phyloP scores from a whole-genome alignment of 2,797 vertebrate genomes.

The Poeciliopsis gracilis region DNA sequence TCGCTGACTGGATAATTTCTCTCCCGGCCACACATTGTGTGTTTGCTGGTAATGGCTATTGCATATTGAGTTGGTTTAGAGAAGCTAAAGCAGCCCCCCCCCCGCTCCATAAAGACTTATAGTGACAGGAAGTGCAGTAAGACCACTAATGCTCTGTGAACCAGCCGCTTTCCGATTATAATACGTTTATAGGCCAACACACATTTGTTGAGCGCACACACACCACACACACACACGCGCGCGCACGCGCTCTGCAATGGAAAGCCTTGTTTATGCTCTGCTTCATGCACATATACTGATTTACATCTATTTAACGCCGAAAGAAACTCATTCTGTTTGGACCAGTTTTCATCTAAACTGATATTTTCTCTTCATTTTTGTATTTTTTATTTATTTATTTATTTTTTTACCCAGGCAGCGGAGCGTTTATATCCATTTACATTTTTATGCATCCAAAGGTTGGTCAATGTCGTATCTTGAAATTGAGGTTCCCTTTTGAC shows the following conservation, averaged over 20 bases:
- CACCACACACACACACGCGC: not conserved
- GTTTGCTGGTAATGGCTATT: slow-evolving; percentile 32
- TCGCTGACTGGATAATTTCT: slow-evolving; percentile 63
- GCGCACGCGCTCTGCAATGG: not conserved
- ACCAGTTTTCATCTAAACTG: not conserved
- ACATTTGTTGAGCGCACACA: not conserved
- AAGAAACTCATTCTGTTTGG: slow-evolving; percentile 1
- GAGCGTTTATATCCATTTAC: slow-evolving; percentile 10
- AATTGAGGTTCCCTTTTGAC: not conserved
- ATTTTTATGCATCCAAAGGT: slow-evolving; percentile 1
- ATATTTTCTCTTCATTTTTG: not conserved
- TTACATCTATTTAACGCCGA: slow-evolving; percentile 10
- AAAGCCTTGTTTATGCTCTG: slow-evolving; percentile 3
- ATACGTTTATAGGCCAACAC: slow-evolving; percentile 10
- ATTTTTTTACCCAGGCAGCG: not conserved
- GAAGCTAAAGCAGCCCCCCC: slow-evolving; percentile 45
- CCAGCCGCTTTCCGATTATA: slow-evolving; percentile 31
- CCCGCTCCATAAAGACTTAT: slow-evolving; percentile 52
- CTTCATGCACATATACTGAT: slow-evolving; percentile 2
- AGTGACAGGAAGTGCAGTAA: slow-evolving; percentile 61
- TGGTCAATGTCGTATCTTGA: slow-evolving; percentile 1
- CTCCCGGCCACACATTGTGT: slow-evolving; percentile 9
- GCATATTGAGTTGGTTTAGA: slow-evolving; percentile 65
- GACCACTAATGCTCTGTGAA: slow-evolving; percentile 61
- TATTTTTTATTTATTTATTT: not conserved